Base-by-base conservation (phyloP, 2,888 invertebrate species). In the Brenthis daphne region DNA sequence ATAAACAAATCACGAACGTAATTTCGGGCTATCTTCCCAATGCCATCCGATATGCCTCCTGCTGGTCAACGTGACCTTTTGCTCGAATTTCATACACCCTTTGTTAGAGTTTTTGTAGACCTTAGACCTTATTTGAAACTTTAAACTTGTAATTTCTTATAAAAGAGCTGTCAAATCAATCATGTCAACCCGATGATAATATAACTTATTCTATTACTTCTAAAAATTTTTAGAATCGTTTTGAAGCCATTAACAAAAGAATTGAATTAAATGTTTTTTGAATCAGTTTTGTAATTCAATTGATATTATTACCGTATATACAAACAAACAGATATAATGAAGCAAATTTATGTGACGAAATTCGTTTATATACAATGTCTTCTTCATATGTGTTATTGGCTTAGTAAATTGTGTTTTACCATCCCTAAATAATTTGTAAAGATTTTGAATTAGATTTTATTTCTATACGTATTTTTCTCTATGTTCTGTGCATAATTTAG, bases 51-150 rank as follows among this genome's bases (percentile, higher is more conserved):
- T 65, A 64, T 54, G 58, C 37, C 56, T 61, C 60, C 54, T 55
- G 43, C 61, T 64, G 66, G 53, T 61, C 69, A 60, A 14, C 20
- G 33, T 67, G 67, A 67, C 70, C 63, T 72, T 72, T 51, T 50
- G 67, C 48, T 70, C 57, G 57, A 51, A 54, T 70, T 65, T 69
- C 56, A 14, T 13, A n/a, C 57, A 14, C 16, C 54, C 54, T 68
- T 64, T 64, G 50, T 37, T 50, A 53, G 33, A 43, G 13, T 53
- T 63, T 37, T 63, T 50, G 33, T 60, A 14, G 53, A 63, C 20
- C 33, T 63, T 53, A 63, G 53, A 63, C 14, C 8, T n/a, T 53
- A 43, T 14, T 33, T 60, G 63, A 53, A 63, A 63, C 24, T 63
- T 53, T 20, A 63, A 13, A 63, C 33, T 54, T 14, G 13, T 11